phyloP scores from a whole-genome alignment of 2,113 vertebrate species.

The Aptenodytes forsteri region DNA sequence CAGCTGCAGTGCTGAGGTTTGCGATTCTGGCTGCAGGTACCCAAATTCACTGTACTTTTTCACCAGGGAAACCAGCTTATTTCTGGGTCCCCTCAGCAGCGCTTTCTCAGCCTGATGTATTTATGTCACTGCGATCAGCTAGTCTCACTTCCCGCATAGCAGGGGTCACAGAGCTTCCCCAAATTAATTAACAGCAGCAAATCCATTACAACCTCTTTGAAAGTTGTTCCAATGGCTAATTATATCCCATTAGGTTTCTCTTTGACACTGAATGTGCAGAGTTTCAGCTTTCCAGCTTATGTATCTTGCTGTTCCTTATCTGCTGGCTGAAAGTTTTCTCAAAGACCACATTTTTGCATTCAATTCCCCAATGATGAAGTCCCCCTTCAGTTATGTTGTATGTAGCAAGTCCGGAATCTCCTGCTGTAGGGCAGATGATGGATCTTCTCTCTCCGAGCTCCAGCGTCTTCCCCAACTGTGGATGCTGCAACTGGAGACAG shows the following conservation, averaged over 20 bases:
- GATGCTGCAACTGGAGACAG: neutral
- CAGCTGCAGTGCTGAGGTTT: neutral
- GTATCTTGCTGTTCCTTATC: neutral
- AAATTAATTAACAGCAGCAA: neutral
- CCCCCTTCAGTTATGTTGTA: neutral
- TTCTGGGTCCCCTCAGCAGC: neutral
- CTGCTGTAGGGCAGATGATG: neutral
- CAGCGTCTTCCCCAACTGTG: neutral
- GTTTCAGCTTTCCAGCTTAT: neutral
- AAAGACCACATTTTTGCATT: neutral
- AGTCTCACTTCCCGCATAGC: neutral
- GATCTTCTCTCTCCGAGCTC: neutral
- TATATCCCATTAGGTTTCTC: neutral
- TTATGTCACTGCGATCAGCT: neutral
- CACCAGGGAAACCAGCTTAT: neutral
- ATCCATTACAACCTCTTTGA: neutral
- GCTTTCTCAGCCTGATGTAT: neutral
- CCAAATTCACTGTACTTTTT: neutral
- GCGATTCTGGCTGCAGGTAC: neutral
- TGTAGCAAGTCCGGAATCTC: neutral
- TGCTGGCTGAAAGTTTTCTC: neutral
- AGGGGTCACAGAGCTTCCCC: neutral
- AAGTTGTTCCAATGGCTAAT: neutral
- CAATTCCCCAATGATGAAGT: neutral
- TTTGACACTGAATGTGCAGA: neutral